These are phyloP conservation scores for Botrylloides violaceus DNA, from an alignment of 23 tunicate species.

Conservation along the genomic window DNA sequence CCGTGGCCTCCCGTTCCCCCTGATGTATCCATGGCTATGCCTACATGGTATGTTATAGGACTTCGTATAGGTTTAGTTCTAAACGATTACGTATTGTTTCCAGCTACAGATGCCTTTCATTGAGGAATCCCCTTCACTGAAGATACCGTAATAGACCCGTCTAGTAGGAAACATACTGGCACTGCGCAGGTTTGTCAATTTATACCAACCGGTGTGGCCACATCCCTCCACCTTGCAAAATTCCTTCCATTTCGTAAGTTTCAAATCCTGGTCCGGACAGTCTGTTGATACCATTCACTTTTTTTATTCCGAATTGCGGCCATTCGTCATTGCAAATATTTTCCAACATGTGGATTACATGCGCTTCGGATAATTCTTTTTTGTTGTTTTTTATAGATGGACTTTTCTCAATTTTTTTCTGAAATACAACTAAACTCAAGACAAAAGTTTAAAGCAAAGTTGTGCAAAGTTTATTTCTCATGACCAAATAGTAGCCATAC, in stretches of 20 bases:
- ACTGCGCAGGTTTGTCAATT: too few species aligned
- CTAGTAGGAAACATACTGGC: too few species aligned
- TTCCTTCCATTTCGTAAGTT: slow-evolving; percentile 32
- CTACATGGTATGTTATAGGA: too few species aligned
- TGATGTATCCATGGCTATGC: too few species aligned
- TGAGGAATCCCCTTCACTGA: too few species aligned
- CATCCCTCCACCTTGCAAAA: slow-evolving; percentile 72
- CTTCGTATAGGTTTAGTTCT: too few species aligned
- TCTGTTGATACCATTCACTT: slow-evolving; percentile 56
- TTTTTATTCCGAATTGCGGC: slow-evolving; percentile 55
- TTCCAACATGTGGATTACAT: slow-evolving; percentile 54
- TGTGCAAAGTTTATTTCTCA: too few species aligned
- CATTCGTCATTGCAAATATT: slow-evolving; percentile 59
- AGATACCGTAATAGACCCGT: too few species aligned
- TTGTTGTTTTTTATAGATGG: slow-evolving; percentile 35
- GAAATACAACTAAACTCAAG: not conserved
- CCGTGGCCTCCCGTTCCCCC: too few species aligned
- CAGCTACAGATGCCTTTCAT: not conserved
- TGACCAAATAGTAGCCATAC: too few species aligned
- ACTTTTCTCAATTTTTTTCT: slow-evolving; percentile 52
- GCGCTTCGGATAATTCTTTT: slow-evolving; percentile 44
- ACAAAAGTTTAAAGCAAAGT: too few species aligned
- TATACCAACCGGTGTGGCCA: slow-evolving; percentile 75
- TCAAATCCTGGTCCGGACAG: slow-evolving; percentile 58
- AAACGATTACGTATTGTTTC: too few species aligned